Conservation (phyloP, 2,888 invertebrate genomes). For the Oscheius onirici region DNA sequence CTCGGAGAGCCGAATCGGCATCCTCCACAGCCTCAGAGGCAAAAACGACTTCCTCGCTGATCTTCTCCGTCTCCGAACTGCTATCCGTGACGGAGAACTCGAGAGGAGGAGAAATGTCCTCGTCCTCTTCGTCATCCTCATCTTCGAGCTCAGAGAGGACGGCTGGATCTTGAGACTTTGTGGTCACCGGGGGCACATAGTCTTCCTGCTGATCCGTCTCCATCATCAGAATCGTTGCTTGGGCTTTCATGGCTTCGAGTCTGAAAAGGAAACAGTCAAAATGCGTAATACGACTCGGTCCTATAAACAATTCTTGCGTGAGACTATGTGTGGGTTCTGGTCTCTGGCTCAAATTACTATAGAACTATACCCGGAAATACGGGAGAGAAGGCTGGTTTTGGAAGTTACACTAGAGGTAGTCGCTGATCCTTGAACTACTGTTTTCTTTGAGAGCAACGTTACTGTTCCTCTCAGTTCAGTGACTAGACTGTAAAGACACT, state of each 20-base stretch:
- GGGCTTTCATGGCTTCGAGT: constrained; percentile 18
- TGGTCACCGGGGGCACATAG: not conserved
- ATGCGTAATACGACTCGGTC: too few relatives aligned
- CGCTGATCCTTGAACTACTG: too few relatives aligned
- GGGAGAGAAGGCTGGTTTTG: not conserved
- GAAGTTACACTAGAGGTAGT: too few relatives aligned
- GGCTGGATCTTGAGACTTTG: not conserved
- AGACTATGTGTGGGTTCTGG: too few relatives aligned
- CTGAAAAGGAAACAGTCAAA: constrained; percentile 14
- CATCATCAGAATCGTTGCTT: constrained; percentile 1
- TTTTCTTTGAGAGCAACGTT: too few relatives aligned
- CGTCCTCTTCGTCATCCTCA: constrained; percentile 25
- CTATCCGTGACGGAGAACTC: constrained; percentile 34
- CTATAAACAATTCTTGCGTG: too few relatives aligned
- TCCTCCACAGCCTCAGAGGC: constrained; percentile 27
- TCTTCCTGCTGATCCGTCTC: constrained; percentile 11
- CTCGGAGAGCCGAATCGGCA: not conserved
- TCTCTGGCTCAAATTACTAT: not conserved
- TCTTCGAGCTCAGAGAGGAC: not conserved
- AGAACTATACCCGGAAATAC: not conserved
- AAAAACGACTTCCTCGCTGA: constrained; percentile 20
- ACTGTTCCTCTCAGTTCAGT: too few relatives aligned
- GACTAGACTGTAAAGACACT: too few relatives aligned
- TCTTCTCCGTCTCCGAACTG: not conserved
- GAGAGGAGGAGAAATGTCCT: constrained; percentile 19